Percentiles rank a stretch among this genome's conserved stretches.
phyloP scores from a whole-genome alignment of 2,888 invertebrate genomes.

The Nymphalis urticae region DNA sequence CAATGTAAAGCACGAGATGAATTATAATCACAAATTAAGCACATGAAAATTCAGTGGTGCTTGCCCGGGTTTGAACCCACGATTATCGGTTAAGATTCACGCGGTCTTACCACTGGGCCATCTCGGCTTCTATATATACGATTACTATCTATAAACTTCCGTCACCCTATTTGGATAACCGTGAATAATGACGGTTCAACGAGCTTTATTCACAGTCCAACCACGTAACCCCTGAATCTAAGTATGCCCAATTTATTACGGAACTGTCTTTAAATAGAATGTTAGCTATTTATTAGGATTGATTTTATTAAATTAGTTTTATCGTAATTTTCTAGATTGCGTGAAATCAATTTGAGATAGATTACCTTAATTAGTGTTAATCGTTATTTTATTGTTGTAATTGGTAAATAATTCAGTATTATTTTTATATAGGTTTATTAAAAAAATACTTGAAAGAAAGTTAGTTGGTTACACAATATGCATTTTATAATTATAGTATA shows the following conservation, averaged over 20 bases:
- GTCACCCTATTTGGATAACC: constrained; percentile 16
- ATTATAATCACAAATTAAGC: too few relatives aligned
- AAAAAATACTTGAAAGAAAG: too few relatives aligned
- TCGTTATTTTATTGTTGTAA: background rate
- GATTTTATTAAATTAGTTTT: background rate
- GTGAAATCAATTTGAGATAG: background rate
- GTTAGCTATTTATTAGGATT: background rate
- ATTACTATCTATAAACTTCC: constrained; percentile 7
- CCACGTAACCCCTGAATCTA: constrained; percentile 6
- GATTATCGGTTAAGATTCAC: too few relatives aligned
- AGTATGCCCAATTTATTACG: constrained; percentile 3
- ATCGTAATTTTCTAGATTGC: background rate
- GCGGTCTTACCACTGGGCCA: too few relatives aligned
- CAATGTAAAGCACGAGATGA: too few relatives aligned
- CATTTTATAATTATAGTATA: too few relatives aligned
- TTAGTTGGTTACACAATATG: too few relatives aligned
- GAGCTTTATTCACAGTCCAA: constrained; percentile 20
- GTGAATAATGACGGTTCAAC: constrained; percentile 16
- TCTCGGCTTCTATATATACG: background rate
- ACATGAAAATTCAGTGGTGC: too few relatives aligned
- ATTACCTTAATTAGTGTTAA: background rate
- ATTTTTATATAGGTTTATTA: too few relatives aligned
- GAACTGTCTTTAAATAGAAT: background rate
- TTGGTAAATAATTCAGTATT: too few relatives aligned
- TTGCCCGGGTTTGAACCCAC: too few relatives aligned